Percentiles rank a stretch among this genome's conserved stretches.
phyloP scores from a whole-genome alignment of 2,888 invertebrate genomes.

The Cancer borealis region DNA sequence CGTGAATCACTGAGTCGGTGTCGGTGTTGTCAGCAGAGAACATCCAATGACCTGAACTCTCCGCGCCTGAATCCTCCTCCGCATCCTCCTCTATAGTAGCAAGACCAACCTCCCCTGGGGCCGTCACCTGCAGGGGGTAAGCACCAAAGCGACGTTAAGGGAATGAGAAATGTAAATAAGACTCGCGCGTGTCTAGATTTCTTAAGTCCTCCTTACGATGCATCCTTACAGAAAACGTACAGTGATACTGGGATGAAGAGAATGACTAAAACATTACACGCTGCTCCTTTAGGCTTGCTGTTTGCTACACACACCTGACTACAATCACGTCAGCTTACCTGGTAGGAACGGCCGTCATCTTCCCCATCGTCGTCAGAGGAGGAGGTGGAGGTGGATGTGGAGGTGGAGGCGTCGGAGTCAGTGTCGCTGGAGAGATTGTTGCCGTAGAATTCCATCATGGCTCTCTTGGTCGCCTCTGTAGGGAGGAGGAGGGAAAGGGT shows the following conservation, averaged over 20 bases:
- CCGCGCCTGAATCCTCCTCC: slow-evolving; percentile 58
- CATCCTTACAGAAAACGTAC: neutral
- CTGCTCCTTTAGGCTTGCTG: neutral
- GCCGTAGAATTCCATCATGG: slow-evolving; percentile 71
- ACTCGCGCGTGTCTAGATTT: neutral
- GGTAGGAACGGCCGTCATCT: slow-evolving; percentile 60
- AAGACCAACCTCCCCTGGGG: slow-evolving; percentile 57
- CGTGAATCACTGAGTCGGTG: slow-evolving; percentile 70
- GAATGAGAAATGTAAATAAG: neutral
- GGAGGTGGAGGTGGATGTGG: slow-evolving; percentile 56
- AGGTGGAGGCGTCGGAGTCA: slow-evolving; percentile 58
- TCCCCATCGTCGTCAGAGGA: slow-evolving; percentile 55
- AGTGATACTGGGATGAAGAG: neutral
- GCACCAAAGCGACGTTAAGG: neutral
- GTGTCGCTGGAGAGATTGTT: slow-evolving; percentile 63
- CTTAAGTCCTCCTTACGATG: neutral
- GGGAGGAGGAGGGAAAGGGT: neutral
- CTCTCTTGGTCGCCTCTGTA: slow-evolving; percentile 61
- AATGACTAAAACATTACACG: neutral
- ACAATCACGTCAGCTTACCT: slow-evolving; percentile 54
- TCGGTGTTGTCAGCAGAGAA: slow-evolving; percentile 74
- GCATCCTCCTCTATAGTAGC: slow-evolving; percentile 67
- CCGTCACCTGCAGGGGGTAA: slow-evolving; percentile 51
- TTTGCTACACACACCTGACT: neutral
- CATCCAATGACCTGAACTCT: slow-evolving; percentile 73